phyloP scores from a whole-genome alignment of 2,888 invertebrate genomes.

The Belgica antarctica region DNA sequence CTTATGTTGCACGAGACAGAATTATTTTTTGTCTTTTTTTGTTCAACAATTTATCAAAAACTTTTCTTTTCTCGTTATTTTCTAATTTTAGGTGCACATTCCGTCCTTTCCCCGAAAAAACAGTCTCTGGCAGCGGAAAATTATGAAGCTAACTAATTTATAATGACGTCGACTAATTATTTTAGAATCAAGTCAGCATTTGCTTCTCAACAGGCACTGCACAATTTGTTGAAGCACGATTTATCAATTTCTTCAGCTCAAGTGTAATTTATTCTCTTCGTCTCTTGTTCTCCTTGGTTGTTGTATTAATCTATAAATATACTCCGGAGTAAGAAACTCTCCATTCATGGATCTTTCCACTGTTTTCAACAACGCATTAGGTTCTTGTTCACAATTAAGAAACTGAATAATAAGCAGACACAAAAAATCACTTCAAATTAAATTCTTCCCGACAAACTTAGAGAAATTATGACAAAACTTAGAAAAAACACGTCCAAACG shows the following conservation, averaged over 20 bases:
- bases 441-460: conserved; percentile 8
- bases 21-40: conserved; percentile 1
- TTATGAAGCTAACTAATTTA: background rate
- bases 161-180: conserved; percentile 19
- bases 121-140: background rate
- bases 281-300: background rate
- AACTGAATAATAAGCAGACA: conserved; percentile 15
- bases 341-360: conserved; percentile 28
- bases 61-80: background rate
- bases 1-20: background rate
- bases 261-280: background rate
- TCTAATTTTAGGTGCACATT: conserved; percentile 22
- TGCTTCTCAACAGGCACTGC: background rate
- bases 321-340: background rate
- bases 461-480: background rate
- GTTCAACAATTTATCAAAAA: background rate
- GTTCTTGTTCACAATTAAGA: conserved; percentile 32
- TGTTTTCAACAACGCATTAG: conserved; percentile 14
- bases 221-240: background rate
- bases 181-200: conserved; percentile 12
- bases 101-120: background rate
- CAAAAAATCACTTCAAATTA: conserved; percentile 19
- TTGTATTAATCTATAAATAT: conserved; percentile 22
- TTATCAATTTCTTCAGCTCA: conserved; percentile 21
- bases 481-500: conserved; percentile 37